Conservation (phyloP, 2,888 invertebrate species). For the Pristionchus mayeri region DNA sequence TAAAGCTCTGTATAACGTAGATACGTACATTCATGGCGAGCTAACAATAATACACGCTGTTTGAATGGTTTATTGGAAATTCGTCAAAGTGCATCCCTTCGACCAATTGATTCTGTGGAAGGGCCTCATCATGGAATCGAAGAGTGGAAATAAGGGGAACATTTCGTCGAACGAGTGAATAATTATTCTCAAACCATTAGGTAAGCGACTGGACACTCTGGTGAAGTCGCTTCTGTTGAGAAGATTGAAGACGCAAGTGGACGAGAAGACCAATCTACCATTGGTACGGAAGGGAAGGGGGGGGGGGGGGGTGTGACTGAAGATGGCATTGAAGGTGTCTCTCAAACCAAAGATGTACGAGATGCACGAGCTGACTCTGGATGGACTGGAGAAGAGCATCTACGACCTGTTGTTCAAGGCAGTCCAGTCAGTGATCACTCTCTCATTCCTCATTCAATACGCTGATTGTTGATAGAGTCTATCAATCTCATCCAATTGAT, state of each 20-base stretch:
- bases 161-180: neutral
- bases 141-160: conserved; percentile 33
- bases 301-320: neutral
- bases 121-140: conserved; percentile 85
- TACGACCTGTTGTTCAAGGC: conserved; percentile 74
- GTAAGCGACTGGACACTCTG: conserved; percentile 86
- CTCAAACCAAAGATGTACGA: conserved; percentile 72
- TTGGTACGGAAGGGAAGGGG: conserved; percentile 25
- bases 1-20: no score
- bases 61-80: no score
- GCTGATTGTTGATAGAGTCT: no score
- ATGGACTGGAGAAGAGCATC: conserved; percentile 73
- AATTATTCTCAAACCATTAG: conserved; percentile 25
- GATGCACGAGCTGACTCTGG: conserved; percentile 73
- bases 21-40: no score
- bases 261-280: conserved; percentile 75
- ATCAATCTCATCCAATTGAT: neutral
- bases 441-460: no score
- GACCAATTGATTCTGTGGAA: conserved; percentile 93
- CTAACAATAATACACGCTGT: no score
- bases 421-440: no score
- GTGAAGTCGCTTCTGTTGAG: conserved; percentile 89
- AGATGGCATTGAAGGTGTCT: conserved; percentile 68
- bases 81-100: conserved; percentile 89
- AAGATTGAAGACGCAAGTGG: conserved; percentile 86